Conservation (phyloP, 2,797 vertebrate genomes). For the Dipus sagitta region DNA sequence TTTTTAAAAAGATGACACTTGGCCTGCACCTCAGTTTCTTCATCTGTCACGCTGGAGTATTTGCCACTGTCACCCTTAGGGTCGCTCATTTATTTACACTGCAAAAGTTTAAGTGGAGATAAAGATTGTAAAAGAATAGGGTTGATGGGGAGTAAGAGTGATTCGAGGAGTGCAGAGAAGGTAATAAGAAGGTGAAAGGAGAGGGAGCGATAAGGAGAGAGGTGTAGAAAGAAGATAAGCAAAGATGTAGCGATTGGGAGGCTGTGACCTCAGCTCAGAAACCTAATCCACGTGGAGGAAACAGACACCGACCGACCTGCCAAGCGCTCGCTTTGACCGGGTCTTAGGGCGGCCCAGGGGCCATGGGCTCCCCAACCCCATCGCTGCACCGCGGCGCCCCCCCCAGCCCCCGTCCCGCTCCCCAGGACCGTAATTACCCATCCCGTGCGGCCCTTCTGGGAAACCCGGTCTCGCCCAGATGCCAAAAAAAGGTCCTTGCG, state of each 20-base stretch:
- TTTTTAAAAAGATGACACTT: not conserved
- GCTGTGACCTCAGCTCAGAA: not conserved
- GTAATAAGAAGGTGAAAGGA: constrained; percentile 40
- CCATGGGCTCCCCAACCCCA: not conserved
- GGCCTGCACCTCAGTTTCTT: constrained; percentile 7
- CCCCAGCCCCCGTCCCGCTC: not conserved
- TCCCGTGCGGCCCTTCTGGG: not conserved
- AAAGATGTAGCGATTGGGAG: constrained; percentile 22
- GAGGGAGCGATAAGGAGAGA: constrained; percentile 51
- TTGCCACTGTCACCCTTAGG: not conserved
- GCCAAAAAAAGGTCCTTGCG: constrained; percentile 22
- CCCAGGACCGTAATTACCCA: constrained; percentile 32
- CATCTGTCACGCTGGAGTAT: not conserved
- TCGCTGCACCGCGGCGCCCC: not conserved
- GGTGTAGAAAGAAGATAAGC: constrained; percentile 56
- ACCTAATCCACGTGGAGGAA: not conserved
- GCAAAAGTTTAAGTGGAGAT: constrained; percentile 51
- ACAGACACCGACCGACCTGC: not conserved
- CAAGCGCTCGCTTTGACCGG: not conserved
- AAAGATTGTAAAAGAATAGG: not conserved
- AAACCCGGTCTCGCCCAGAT: not conserved
- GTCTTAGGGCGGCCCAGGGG: not conserved
- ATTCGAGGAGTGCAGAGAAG: constrained; percentile 21
- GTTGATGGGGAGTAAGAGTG: constrained; percentile 7
- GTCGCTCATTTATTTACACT: constrained; percentile 31